Conservation (phyloP, 1,140 invertebrate genomes). For the Diploscapter pachys region DNA sequence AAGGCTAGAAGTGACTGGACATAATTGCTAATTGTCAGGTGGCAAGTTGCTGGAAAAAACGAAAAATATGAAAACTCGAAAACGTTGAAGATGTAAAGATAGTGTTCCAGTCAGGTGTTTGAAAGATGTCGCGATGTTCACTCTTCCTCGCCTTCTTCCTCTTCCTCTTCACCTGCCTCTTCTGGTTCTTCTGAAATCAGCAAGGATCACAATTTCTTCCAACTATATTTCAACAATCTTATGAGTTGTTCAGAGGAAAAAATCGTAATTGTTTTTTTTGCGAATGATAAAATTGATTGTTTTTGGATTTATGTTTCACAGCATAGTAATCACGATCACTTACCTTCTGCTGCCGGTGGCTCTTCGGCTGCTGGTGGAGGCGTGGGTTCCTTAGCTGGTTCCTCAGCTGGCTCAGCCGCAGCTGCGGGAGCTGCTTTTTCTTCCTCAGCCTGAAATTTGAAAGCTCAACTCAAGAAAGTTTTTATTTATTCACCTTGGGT, state of each 20-base stretch:
- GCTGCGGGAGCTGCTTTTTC: constrained; percentile 1
- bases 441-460: constrained; percentile 5
- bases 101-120: no score
- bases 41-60: no score
- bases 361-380: constrained; percentile 10
- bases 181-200: neutral
- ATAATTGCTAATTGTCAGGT: no score
- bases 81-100: no score
- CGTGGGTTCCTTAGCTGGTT: constrained; percentile 9
- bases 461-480: neutral
- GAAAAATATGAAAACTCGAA: no score
- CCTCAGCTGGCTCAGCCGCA: neutral
- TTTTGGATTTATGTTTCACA: neutral
- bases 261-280: neutral
- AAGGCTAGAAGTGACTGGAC: no score
- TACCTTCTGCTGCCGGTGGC: constrained; percentile 2
- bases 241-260: neutral
- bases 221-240: neutral
- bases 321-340: neutral
- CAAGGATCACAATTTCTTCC: neutral
- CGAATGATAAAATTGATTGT: neutral
- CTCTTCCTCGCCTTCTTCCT: constrained; percentile 19
- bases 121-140: no score
- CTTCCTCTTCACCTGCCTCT: constrained; percentile 14
- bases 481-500: neutral